Evolutionary conservation across 1,140 invertebrate genomes (phyloP).

Genomic region (Drosophila kurseongensis): DNA sequence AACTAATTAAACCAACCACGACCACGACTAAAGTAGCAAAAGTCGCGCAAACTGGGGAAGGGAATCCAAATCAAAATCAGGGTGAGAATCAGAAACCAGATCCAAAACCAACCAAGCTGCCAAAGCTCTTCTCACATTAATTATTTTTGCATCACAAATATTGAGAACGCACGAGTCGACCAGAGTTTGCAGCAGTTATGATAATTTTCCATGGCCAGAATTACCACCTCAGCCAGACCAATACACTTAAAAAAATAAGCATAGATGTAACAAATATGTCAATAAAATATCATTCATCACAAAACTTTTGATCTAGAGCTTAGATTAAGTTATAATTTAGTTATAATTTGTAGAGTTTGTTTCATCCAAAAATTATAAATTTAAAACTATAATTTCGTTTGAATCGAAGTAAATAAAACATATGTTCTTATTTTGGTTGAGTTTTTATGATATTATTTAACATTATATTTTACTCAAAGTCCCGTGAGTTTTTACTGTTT

Average conservation of each 20-base stretch:
- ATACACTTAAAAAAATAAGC: neutral
- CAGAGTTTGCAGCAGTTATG: conserved; percentile 55
- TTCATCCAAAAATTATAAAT: no score
- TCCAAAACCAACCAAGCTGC: conserved; percentile 25
- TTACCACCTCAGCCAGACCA: neutral
- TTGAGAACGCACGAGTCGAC: conserved; percentile 51
- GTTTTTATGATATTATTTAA: no score
- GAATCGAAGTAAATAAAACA: no score
- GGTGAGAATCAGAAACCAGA: conserved; percentile 25
- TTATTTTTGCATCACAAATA: conserved; percentile 77
- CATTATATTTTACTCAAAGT: no score
- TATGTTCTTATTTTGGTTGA: no score
- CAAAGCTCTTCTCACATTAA: conserved; percentile 73
- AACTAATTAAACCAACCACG: conserved; percentile 65
- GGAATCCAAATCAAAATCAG: conserved; percentile 19
- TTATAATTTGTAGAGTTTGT: no score
- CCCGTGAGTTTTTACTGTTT: no score
- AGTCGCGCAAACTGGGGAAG: conserved; percentile 19
- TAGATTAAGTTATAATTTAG: neutral
- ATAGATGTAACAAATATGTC: no score
- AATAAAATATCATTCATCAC: no score
- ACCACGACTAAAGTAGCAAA: conserved; percentile 43
- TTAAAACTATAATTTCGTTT: no score
- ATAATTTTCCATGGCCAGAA: conserved; percentile 58
- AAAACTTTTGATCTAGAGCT: no score